These are phyloP conservation scores for Ceratosolen solmsi DNA, from an alignment of 1,140 invertebrate species.

Conservation along the genomic window DNA sequence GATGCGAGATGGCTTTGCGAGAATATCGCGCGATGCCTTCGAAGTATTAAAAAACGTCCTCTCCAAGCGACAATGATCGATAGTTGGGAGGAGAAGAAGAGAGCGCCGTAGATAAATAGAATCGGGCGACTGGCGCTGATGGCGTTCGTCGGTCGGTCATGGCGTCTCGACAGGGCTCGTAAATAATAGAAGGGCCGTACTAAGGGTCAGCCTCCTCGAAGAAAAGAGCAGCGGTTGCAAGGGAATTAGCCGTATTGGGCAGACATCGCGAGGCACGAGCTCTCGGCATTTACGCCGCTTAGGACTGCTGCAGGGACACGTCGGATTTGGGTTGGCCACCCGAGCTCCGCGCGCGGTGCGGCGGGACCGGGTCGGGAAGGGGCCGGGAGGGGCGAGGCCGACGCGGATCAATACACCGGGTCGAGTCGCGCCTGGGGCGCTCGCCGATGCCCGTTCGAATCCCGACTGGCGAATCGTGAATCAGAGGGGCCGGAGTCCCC, in stretches of 20 bases:
- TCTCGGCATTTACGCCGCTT: conserved; percentile 14
- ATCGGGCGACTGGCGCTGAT: background rate
- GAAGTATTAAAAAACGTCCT: background rate
- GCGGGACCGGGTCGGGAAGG: background rate
- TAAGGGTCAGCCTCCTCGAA: background rate
- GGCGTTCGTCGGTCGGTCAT: too few species aligned
- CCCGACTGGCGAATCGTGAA: background rate
- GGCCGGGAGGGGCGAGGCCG: conserved; percentile 45
- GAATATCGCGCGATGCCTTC: too few species aligned
- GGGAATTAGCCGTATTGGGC: background rate
- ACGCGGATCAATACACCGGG: conserved; percentile 73
- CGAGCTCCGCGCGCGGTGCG: conserved; percentile 27
- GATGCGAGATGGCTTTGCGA: too few species aligned
- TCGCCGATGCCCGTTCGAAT: conserved; percentile 29
- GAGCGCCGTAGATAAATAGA: background rate
- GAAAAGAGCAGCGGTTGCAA: background rate
- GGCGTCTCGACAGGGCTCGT: too few species aligned
- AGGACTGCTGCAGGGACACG: too few species aligned
- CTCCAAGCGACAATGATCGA: too few species aligned
- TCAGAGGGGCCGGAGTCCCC: background rate
- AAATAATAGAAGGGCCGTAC: too few species aligned
- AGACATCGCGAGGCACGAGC: background rate
- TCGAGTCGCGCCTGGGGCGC: conserved; percentile 65
- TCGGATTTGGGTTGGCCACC: conserved; percentile 65
- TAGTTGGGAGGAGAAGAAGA: background rate